These are phyloP conservation scores for Dasypolia templi DNA, from an alignment of 2,888 invertebrate genomes.

Conservation along the genomic window DNA sequence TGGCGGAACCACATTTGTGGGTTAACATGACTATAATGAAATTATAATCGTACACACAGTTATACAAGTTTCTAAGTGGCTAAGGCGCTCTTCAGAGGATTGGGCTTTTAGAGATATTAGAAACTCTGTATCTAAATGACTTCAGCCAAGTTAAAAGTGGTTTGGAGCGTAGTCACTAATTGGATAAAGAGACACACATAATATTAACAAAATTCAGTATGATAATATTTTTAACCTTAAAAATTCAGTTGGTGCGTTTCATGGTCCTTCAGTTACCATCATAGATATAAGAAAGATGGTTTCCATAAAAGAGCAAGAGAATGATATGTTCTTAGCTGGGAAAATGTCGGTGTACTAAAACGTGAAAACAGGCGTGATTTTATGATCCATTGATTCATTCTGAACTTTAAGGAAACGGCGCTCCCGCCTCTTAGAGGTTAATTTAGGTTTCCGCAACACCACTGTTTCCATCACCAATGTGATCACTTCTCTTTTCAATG, in stretches of 20 bases:
- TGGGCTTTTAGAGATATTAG: conserved; percentile 46
- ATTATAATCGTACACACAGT: conserved; percentile 30
- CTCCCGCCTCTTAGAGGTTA: too few relatives aligned
- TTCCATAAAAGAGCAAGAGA: neutral
- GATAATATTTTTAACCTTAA: neutral
- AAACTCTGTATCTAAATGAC: conserved; percentile 26
- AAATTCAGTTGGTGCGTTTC: neutral
- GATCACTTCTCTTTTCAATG: neutral
- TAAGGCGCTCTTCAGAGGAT: conserved; percentile 36
- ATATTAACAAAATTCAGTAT: neutral
- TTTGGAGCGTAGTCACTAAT: conserved; percentile 1
- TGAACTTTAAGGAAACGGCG: neutral
- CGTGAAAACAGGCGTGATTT: neutral
- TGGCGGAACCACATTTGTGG: conserved; percentile 5
- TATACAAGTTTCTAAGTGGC: conserved; percentile 50
- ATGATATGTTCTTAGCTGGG: neutral
- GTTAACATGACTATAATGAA: conserved; percentile 22
- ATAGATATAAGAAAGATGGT: too few relatives aligned
- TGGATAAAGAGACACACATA: neutral
- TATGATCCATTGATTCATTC: neutral
- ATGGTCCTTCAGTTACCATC: neutral
- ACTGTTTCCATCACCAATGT: neutral
- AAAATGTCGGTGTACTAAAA: neutral
- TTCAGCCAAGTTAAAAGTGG: conserved; percentile 42
- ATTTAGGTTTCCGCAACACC: too few relatives aligned